A percentile compares a stretch with the other conserved stretches of the same genome.
These are phyloP conservation scores for Peromyscus nudipes DNA, from an alignment of 2,797 vertebrate species.

Conservation along the genomic window DNA sequence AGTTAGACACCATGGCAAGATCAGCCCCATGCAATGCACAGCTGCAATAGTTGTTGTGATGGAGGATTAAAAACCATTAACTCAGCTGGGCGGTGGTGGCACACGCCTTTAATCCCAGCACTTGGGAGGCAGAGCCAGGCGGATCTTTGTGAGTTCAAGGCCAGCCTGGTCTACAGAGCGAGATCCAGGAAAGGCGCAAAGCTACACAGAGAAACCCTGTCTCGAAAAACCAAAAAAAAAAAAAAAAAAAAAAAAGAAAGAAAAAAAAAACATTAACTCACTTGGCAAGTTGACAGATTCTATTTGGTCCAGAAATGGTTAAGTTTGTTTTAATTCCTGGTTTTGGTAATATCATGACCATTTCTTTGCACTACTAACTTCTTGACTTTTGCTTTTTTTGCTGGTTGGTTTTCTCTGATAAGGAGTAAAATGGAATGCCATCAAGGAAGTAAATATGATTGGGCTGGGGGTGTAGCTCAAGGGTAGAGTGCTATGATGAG, in stretches of 20 bases:
- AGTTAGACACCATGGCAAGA: not conserved
- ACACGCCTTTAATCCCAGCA: no score
- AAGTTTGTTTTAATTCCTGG: not conserved
- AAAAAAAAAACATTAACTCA: not conserved
- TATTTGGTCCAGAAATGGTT: not conserved
- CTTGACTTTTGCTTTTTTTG: not conserved
- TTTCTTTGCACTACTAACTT: not conserved
- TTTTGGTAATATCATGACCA: not conserved
- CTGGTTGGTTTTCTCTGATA: not conserved
- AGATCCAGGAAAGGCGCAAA: no score
- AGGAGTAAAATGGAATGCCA: not conserved
- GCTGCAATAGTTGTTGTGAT: not conserved
- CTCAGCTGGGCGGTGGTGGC: not conserved
- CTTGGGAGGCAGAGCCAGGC: no score
- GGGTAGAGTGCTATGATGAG: not conserved
- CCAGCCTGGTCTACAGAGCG: no score
- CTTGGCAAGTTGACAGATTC: not conserved
- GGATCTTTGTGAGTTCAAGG: no score
- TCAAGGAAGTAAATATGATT: not conserved
- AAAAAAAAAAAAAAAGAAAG: no score
- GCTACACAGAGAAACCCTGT: no score
- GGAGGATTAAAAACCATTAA: not conserved
- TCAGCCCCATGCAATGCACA: not conserved
- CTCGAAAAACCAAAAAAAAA: no score
- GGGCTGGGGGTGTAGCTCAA: not conserved